Conservation (phyloP, 2,797 vertebrate species). For the Triplophysa bombifrons region DNA sequence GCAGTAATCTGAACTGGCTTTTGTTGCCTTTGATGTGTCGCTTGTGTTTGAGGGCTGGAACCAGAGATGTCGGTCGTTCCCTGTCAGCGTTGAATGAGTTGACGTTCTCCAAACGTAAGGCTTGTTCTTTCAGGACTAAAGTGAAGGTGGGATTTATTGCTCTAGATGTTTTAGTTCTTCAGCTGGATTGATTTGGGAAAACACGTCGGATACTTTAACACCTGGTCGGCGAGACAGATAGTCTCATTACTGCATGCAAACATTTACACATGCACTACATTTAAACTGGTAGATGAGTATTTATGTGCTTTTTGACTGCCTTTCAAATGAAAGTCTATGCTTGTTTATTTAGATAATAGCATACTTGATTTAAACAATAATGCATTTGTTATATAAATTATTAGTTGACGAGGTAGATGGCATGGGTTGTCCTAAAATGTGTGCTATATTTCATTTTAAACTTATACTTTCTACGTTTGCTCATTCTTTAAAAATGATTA, state of each 20-base stretch:
- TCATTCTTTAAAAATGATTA: not conserved
- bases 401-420: not conserved
- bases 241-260: not conserved
- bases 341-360: not conserved
- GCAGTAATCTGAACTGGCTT: conserved; percentile 77
- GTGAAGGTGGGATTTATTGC: conserved; percentile 19
- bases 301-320: not conserved
- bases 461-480: not conserved
- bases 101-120: not conserved
- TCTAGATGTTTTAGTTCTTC: not conserved
- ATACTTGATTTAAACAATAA: not conserved
- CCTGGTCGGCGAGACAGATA: not conserved
- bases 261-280: not conserved
- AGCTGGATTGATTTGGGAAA: not conserved
- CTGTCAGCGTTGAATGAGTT: not conserved
- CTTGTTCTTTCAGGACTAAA: not conserved
- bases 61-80: conserved; percentile 14
- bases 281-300: not conserved
- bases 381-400: not conserved
- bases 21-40: conserved; percentile 50
- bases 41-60: conserved; percentile 23
- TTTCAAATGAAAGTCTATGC: not conserved
- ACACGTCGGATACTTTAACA: not conserved
- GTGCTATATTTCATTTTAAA: not conserved
- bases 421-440: not conserved